Percentiles rank a stretch among this genome's conserved stretches.
Evolutionary conservation across 1,140 invertebrate species (phyloP).

Genomic region (Trissolcus basalis): DNA sequence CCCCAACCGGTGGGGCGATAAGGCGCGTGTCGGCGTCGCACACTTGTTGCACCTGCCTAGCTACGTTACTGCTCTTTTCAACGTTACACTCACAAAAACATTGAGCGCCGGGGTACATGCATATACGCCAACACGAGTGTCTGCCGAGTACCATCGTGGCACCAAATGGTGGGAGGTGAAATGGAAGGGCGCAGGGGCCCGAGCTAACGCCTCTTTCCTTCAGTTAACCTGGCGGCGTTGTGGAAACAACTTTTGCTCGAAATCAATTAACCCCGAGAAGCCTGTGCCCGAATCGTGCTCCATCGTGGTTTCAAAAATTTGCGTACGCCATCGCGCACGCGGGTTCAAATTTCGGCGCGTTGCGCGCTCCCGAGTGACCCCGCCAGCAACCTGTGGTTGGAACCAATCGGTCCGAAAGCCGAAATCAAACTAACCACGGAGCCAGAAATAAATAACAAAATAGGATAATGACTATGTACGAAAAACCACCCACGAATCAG

Average conservation of each 20-base stretch:
- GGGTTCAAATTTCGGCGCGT: conserved; percentile 33
- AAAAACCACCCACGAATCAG: conserved; percentile 68
- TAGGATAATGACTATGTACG: conserved; percentile 67
- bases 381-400: conserved; percentile 3
- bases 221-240: conserved; percentile 70
- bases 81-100: conserved; percentile 19
- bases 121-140: conserved; percentile 24
- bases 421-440: conserved; percentile 37
- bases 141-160: conserved; percentile 28
- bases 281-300: conserved; percentile 30
- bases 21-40: conserved; percentile 11
- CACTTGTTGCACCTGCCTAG: conserved; percentile 49
- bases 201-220: conserved; percentile 65
- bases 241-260: conserved; percentile 47
- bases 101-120: not conserved
- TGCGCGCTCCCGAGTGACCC: conserved; percentile 12
- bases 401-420: conserved; percentile 4
- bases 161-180: conserved; percentile 42
- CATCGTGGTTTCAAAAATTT: conserved; percentile 14
- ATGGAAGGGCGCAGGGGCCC: conserved; percentile 57
- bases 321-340: conserved; percentile 13
- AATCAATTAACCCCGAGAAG: conserved; percentile 31
- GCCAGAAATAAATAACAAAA: conserved; percentile 54
- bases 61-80: conserved; percentile 54
- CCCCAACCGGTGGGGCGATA: not conserved